phyloP scores from a whole-genome alignment of 2,888 invertebrate genomes.

The Epinotia ramella region DNA sequence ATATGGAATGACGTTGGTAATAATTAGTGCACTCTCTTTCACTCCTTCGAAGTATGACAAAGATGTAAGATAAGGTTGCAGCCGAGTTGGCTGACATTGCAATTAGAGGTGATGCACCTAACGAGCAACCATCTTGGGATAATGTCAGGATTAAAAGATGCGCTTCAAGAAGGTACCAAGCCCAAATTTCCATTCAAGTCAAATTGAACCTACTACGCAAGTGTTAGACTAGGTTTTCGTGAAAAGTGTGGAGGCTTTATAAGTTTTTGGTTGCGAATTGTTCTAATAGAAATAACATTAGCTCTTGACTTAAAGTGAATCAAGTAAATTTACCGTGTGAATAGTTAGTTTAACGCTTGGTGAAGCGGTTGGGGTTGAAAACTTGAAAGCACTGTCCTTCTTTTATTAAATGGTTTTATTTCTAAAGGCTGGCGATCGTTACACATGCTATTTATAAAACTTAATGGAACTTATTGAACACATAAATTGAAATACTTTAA shows the following conservation, averaged over 20 bases:
- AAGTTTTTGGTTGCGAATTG: not conserved
- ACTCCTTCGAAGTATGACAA: not conserved
- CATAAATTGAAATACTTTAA: not conserved
- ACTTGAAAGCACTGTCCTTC: not conserved
- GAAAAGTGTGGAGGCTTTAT: not conserved
- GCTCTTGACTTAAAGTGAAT: not conserved
- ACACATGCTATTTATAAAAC: not conserved
- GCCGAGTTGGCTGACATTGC: not conserved
- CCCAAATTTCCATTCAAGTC: not conserved
- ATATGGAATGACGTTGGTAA: not conserved
- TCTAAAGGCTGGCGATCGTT: not conserved
- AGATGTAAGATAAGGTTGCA: constrained; percentile 7
- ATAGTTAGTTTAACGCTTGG: not conserved
- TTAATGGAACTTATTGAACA: too few relatives aligned
- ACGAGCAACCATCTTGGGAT: constrained; percentile 26
- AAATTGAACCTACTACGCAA: not conserved
- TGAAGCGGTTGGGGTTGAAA: not conserved
- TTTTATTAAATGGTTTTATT: not conserved
- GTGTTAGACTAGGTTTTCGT: not conserved
- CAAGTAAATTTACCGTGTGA: not conserved
- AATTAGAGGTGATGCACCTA: constrained; percentile 37
- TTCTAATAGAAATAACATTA: constrained; percentile 6
- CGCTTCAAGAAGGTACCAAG: not conserved
- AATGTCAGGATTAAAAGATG: constrained; percentile 1
- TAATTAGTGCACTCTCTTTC: constrained; percentile 23